phyloP scores from a whole-genome alignment of 2,888 invertebrate genomes.

The Agonopterix alstromeriana region DNA sequence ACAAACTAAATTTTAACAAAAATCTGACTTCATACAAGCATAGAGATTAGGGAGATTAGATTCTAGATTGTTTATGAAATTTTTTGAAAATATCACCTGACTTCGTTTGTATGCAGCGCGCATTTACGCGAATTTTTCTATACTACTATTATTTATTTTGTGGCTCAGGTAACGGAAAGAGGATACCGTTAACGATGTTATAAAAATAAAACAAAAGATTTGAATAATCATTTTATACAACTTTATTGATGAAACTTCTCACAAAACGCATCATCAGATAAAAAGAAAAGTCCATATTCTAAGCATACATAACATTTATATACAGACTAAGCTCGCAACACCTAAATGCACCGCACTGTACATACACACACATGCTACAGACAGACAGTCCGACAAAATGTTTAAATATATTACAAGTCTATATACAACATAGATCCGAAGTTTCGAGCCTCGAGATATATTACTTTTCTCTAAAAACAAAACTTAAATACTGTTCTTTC shows the following conservation, averaged over 20 bases:
- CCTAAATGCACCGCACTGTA: slow-evolving; percentile 41
- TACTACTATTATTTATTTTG: not conserved
- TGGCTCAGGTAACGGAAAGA: not conserved
- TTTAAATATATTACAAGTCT: slow-evolving; percentile 29
- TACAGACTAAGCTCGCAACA: slow-evolving; percentile 62
- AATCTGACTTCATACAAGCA: no score
- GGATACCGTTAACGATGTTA: no score
- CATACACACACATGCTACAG: slow-evolving; percentile 33
- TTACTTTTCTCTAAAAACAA: slow-evolving; percentile 10
- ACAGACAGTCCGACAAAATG: slow-evolving; percentile 5
- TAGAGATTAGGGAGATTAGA: no score
- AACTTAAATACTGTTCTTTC: slow-evolving; percentile 17
- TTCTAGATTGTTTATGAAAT: no score
- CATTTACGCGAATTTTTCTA: no score
- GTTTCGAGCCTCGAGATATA: slow-evolving; percentile 28
- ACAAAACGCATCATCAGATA: slow-evolving; percentile 30
- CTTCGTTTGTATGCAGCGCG: no score
- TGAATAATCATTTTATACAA: slow-evolving; percentile 44
- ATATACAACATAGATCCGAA: slow-evolving; percentile 29
- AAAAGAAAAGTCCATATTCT: slow-evolving; percentile 41
- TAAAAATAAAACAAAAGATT: slow-evolving; percentile 26
- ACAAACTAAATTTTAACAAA: no score
- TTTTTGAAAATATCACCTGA: no score
- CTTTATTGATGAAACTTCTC: slow-evolving; percentile 36
- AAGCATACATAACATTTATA: slow-evolving; percentile 61